phyloP scores from a whole-genome alignment of 2,113 vertebrate genomes.

The Astatotilapia flaviijosephi region DNA sequence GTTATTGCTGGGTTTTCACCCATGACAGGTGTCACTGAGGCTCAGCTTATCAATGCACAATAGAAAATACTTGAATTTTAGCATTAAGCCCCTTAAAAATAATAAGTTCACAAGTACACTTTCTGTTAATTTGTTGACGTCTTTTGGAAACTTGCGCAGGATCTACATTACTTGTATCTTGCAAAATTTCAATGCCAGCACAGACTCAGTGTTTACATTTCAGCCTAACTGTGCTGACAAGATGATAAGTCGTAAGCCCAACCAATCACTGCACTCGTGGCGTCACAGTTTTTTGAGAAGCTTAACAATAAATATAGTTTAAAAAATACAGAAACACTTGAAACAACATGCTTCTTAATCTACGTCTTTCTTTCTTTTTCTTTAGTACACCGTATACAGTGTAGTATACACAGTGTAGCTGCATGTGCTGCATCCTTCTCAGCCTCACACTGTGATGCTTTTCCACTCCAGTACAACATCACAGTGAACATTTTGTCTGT shows the following conservation, averaged over 20 bases:
- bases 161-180: background rate
- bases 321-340: background rate
- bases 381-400: background rate
- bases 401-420: background rate
- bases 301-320: background rate
- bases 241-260: background rate
- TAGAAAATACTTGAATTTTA: background rate
- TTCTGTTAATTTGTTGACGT: background rate
- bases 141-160: background rate
- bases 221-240: background rate
- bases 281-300: background rate
- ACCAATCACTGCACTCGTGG: rapidly evolving
- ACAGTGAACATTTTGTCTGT: background rate
- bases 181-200: background rate
- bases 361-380: background rate
- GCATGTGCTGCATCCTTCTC: background rate
- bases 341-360: background rate
- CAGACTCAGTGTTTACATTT: background rate
- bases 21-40: background rate
- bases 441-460: background rate
- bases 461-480: background rate
- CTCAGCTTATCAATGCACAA: background rate
- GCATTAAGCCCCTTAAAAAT: background rate
- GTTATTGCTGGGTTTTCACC: background rate
- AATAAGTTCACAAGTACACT: background rate